phyloP scores from a whole-genome alignment of 37 sponge, comb jelly and placozoan species.

The Oopsacas minuta region DNA sequence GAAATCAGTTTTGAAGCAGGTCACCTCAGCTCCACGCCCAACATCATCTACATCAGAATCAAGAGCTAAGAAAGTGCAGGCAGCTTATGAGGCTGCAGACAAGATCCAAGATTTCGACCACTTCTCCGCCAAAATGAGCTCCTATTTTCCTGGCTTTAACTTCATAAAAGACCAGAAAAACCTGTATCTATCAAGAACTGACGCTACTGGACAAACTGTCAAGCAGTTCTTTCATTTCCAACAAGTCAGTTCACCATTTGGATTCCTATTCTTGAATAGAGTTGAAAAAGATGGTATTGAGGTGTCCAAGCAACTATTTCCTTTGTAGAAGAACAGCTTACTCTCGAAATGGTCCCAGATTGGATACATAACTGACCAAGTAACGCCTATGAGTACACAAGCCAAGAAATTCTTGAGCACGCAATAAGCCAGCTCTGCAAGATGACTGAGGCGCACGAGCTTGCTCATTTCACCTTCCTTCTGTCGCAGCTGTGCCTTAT shows the following conservation, averaged over 20 bases:
- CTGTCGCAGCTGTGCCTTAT: slow-evolving; percentile 19
- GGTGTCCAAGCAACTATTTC: slow-evolving; percentile 17
- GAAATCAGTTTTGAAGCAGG: slow-evolving; percentile 17
- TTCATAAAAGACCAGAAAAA: background rate
- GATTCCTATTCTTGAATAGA: slow-evolving; percentile 18
- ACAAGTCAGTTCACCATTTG: slow-evolving; percentile 17
- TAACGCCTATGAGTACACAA: slow-evolving; percentile 20
- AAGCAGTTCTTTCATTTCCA: slow-evolving; percentile 18
- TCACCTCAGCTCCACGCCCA: slow-evolving; percentile 18
- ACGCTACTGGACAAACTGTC: slow-evolving; percentile 19
- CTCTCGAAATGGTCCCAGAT: slow-evolving; percentile 19
- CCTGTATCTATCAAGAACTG: slow-evolving; percentile 14
- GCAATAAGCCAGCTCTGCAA: slow-evolving; percentile 20
- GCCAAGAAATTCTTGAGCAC: slow-evolving; percentile 14
- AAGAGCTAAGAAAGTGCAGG: slow-evolving; percentile 19
- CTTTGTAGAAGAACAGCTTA: slow-evolving; percentile 19
- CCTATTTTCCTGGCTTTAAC: slow-evolving; percentile 18
- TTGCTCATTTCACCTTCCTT: slow-evolving; percentile 16
- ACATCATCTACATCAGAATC: slow-evolving; percentile 20
- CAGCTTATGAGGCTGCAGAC: slow-evolving; percentile 5
- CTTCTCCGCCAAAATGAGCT: slow-evolving; percentile 2
- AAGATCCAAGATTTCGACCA: slow-evolving; percentile 19
- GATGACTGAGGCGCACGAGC: slow-evolving; percentile 17
- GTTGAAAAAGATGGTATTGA: slow-evolving; percentile 14
- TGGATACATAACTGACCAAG: slow-evolving; percentile 18